phyloP scores from a whole-genome alignment of 2,888 invertebrate species.

The Hypomecis punctinalis region DNA sequence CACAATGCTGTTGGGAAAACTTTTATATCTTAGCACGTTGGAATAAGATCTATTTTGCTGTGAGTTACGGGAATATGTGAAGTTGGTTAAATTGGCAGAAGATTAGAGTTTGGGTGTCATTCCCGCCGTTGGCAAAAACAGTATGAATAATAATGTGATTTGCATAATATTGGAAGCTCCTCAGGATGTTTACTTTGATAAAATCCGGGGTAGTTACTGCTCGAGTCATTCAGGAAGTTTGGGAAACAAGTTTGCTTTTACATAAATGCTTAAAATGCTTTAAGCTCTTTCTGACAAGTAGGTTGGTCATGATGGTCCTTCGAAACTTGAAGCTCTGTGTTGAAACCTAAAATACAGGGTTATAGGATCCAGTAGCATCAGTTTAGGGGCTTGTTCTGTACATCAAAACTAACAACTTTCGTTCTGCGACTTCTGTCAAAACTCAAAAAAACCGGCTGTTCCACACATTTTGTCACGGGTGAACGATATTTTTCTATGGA shows the following conservation, averaged over 20 bases:
- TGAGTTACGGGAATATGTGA: constrained; percentile 2
- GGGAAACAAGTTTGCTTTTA: constrained; percentile 15
- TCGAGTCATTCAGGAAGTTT: constrained; percentile 46
- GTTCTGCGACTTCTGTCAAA: too few relatives aligned
- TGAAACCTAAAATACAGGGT: too few relatives aligned
- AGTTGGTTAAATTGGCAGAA: constrained; percentile 49
- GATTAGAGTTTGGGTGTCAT: constrained; percentile 75
- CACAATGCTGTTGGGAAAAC: not conserved
- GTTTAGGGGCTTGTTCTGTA: too few relatives aligned
- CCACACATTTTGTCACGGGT: too few relatives aligned
- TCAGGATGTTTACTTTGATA: constrained; percentile 78
- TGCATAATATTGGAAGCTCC: constrained; percentile 79
- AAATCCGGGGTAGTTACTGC: constrained; percentile 58
- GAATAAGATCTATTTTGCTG: constrained; percentile 49
- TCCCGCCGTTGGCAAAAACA: constrained; percentile 80
- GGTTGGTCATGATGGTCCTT: too few relatives aligned
- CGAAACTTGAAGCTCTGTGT: too few relatives aligned
- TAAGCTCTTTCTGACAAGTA: too few relatives aligned
- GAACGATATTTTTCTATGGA: too few relatives aligned
- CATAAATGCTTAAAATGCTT: too few relatives aligned
- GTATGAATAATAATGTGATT: constrained; percentile 83
- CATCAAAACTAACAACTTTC: too few relatives aligned
- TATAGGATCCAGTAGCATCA: too few relatives aligned
- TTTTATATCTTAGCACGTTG: constrained; percentile 3
- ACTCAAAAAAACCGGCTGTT: too few relatives aligned